These are phyloP conservation scores for Lithosia quadra DNA, from an alignment of 2,888 invertebrate genomes.

Conservation along the genomic window DNA sequence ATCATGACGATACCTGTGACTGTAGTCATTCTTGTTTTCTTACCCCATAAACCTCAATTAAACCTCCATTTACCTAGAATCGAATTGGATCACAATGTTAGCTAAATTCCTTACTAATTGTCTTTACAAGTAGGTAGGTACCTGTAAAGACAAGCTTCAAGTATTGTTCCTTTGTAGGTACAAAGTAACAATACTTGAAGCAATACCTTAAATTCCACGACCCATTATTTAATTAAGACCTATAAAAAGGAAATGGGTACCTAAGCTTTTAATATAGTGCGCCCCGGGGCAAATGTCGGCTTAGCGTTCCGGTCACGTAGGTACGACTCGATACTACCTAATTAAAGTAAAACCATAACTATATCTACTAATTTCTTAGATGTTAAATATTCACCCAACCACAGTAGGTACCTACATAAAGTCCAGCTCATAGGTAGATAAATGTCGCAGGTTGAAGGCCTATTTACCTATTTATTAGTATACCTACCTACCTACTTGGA, in stretches of 20 bases:
- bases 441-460: no score
- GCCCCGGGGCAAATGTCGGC: constrained; percentile 12
- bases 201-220: constrained; percentile 5
- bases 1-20: background rate
- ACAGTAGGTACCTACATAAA: no score
- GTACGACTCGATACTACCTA: constrained; percentile 25
- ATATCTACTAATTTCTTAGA: constrained; percentile 25
- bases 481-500: no score
- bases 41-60: background rate
- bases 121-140: no score
- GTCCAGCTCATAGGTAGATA: background rate
- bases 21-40: background rate
- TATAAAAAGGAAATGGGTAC: constrained; percentile 19
- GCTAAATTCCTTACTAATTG: background rate
- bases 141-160: no score
- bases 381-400: background rate
- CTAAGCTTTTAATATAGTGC: constrained; percentile 18
- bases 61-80: background rate
- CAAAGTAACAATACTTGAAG: background rate
- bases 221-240: constrained; percentile 16
- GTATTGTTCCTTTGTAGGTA: no score
- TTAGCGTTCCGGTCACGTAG: constrained; percentile 39
- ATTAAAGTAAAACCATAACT: constrained; percentile 27
- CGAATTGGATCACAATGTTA: background rate
- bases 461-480: no score